Conservation (phyloP, 2,113 vertebrate genomes). For the Pandion haliaetus region DNA sequence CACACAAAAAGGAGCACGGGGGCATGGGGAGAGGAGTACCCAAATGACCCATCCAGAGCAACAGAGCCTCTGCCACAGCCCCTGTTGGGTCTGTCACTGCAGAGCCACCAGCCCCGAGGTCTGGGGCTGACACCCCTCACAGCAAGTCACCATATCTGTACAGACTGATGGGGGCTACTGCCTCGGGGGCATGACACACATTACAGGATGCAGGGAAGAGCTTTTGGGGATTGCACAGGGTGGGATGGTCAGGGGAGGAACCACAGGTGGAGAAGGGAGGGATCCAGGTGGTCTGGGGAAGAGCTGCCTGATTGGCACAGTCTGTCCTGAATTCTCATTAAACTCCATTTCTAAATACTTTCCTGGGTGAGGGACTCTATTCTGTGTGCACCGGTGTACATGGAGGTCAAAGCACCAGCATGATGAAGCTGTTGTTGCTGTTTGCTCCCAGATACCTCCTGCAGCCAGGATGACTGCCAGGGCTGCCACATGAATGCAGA, state of each 20-base stretch:
- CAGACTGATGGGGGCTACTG: not conserved
- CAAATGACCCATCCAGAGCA: not conserved
- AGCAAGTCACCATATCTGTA: fast-evolving
- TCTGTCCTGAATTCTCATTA: not conserved
- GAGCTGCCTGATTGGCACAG: fast-evolving
- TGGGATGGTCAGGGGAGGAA: not conserved
- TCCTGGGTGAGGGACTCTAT: not conserved
- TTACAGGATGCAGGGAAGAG: not conserved
- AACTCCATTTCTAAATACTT: not conserved
- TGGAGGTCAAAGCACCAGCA: fast-evolving
- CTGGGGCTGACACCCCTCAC: not conserved
- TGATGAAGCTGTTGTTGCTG: not conserved
- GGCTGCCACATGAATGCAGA: not conserved
- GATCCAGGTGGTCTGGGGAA: not conserved
- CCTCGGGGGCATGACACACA: too few relatives aligned
- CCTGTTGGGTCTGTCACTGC: not conserved
- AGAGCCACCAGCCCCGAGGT: not conserved
- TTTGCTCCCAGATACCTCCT: not conserved
- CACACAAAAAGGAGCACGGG: not conserved
- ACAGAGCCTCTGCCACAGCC: not conserved
- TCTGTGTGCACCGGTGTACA: not conserved
- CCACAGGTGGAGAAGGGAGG: not conserved
- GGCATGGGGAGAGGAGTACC: fast-evolving
- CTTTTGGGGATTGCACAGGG: not conserved
- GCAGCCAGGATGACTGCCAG: not conserved